These are phyloP conservation scores for Myripristis jacobus DNA, from an alignment of 2,797 vertebrate species.

Conservation along the genomic window DNA sequence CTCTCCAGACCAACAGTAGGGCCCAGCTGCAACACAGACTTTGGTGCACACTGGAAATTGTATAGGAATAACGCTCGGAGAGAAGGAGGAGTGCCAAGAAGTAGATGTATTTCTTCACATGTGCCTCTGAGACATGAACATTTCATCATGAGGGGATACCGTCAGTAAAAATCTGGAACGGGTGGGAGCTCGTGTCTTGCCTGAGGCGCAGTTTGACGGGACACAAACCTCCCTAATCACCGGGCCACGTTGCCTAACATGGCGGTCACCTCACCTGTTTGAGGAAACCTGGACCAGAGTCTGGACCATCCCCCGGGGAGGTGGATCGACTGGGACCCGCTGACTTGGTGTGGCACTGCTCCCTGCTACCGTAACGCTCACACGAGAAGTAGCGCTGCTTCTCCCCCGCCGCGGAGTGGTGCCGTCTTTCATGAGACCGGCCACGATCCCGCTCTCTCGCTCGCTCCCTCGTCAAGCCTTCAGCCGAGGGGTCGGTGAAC, in stretches of 20 bases:
- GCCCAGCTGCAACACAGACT: no score
- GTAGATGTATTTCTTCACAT: no score
- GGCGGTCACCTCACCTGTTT: constrained; percentile 85
- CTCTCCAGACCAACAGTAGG: no score
- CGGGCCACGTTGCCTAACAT: background rate
- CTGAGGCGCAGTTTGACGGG: no score
- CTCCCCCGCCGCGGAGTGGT: constrained; percentile 91
- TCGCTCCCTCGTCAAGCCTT: constrained; percentile 80
- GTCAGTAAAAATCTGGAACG: background rate
- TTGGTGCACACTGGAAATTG: no score
- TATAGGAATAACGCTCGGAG: no score
- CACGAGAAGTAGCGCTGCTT: constrained; percentile 98
- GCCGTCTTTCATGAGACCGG: constrained; percentile 94
- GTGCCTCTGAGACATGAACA: background rate
- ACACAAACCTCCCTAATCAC: no score
- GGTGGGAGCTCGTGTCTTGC: no score
- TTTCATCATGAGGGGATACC: background rate
- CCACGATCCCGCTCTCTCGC: constrained; percentile 90
- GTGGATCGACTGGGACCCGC: constrained; percentile 90
- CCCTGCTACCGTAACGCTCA: constrained; percentile 92
- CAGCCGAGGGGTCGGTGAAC: constrained; percentile 64
- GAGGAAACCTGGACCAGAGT: constrained; percentile 80
- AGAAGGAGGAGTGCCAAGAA: no score
- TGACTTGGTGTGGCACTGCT: constrained; percentile 86
- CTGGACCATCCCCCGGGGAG: constrained; percentile 88